Percentiles rank a stretch among this genome's conserved stretches.
phyloP scores from a whole-genome alignment of 2,113 vertebrate species.

The Marcusenius ussheri region DNA sequence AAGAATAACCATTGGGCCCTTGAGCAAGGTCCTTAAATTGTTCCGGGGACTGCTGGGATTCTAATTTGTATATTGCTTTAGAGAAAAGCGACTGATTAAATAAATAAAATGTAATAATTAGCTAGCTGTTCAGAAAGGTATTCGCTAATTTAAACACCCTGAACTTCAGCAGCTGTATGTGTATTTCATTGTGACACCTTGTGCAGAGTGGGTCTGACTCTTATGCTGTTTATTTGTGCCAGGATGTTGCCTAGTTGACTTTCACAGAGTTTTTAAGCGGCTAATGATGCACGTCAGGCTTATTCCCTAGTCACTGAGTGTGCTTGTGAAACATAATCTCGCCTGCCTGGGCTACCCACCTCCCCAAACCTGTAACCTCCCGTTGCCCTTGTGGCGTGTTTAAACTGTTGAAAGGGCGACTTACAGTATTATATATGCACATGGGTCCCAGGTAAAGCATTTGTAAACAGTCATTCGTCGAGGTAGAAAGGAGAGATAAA shows the following conservation, averaged over 20 bases:
- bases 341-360: background rate
- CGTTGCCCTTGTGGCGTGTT: constrained; percentile 12
- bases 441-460: constrained; percentile 5
- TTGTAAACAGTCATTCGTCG: constrained; percentile 18
- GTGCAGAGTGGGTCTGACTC: background rate
- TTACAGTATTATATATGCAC: constrained; percentile 19
- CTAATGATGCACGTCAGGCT: background rate
- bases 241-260: background rate
- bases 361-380: background rate
- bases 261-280: background rate
- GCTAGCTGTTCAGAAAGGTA: background rate
- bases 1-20: background rate
- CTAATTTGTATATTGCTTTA: background rate
- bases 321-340: background rate
- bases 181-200: background rate
- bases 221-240: background rate
- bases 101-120: background rate
- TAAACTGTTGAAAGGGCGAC: constrained; percentile 17
- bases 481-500: background rate
- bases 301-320: background rate
- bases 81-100: background rate
- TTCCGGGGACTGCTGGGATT: background rate
- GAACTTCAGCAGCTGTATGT: background rate
- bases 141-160: background rate
- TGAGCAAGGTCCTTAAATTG: background rate